Conservation (phyloP, 2,797 vertebrate genomes). For the Gallinago solitaria region DNA sequence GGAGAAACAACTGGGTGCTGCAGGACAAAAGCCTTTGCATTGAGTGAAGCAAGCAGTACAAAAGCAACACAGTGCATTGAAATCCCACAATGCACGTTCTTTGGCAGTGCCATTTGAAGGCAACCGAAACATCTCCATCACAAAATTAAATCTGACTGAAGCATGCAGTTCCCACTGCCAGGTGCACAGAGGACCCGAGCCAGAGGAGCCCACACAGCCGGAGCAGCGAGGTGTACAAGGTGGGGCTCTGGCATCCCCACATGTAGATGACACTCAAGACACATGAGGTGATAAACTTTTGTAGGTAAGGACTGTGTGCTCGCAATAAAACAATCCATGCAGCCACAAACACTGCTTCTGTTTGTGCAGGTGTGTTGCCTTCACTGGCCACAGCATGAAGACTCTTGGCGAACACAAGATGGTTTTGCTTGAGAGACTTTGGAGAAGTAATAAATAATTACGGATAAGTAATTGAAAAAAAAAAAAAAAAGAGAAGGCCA, state of each 20-base stretch:
- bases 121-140: neutral
- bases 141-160: neutral
- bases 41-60: neutral
- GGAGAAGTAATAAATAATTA: neutral
- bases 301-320: neutral
- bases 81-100: neutral
- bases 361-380: neutral
- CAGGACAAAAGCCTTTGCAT: neutral
- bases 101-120: neutral
- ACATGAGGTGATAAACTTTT: neutral
- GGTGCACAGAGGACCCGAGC: neutral
- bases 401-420: neutral
- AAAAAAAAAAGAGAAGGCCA: neutral
- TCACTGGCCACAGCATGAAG: neutral
- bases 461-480: neutral
- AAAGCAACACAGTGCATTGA: neutral
- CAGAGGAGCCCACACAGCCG: rapidly evolving
- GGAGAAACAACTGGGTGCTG: neutral
- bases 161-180: neutral
- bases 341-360: neutral
- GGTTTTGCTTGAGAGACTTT: neutral
- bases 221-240: neutral
- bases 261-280: neutral
- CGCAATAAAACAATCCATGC: neutral
- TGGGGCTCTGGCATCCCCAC: neutral